Evolutionary conservation across 2,113 vertebrate genomes (phyloP).

Genomic region (Lophius piscatorius): DNA sequence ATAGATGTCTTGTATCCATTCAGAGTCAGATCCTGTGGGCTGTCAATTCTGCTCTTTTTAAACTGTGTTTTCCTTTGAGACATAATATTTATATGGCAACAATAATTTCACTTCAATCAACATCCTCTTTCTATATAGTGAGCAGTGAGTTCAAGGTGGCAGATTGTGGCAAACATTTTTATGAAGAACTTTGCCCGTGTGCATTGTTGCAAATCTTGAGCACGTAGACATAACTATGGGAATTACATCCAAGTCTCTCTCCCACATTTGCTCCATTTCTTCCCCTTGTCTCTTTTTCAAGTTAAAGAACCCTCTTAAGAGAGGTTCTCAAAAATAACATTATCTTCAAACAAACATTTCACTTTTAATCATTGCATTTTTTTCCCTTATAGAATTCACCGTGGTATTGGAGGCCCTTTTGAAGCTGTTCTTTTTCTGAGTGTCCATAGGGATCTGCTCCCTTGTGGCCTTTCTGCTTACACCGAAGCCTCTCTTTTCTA

Average conservation of each 20-base stretch:
- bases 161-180: slow-evolving; percentile 25
- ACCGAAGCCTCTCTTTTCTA: slow-evolving; percentile 82
- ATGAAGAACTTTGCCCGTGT: slow-evolving; percentile 37
- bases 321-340: slow-evolving; percentile 82
- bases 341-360: slow-evolving; percentile 86
- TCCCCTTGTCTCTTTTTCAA: slow-evolving; percentile 66
- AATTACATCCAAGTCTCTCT: slow-evolving; percentile 69
- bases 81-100: slow-evolving; percentile 15
- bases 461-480: slow-evolving; percentile 78
- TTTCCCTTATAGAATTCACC: slow-evolving; percentile 72
- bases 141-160: slow-evolving; percentile 11
- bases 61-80: slow-evolving; percentile 35
- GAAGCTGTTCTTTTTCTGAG: slow-evolving; percentile 79
- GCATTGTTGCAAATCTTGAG: slow-evolving; percentile 54
- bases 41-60: slow-evolving; percentile 44
- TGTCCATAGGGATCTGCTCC: slow-evolving; percentile 77
- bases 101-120: slow-evolving; percentile 26
- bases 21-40: slow-evolving; percentile 53
- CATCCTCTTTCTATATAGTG: slow-evolving; percentile 8
- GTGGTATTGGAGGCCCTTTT: slow-evolving; percentile 75
- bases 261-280: slow-evolving; percentile 67
- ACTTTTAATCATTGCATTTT: slow-evolving; percentile 84
- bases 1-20: slow-evolving; percentile 71
- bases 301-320: slow-evolving; percentile 79
- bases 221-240: slow-evolving; percentile 72